Base-by-base conservation (phyloP, 1,140 invertebrate species). In the Leucophenga varia region DNA sequence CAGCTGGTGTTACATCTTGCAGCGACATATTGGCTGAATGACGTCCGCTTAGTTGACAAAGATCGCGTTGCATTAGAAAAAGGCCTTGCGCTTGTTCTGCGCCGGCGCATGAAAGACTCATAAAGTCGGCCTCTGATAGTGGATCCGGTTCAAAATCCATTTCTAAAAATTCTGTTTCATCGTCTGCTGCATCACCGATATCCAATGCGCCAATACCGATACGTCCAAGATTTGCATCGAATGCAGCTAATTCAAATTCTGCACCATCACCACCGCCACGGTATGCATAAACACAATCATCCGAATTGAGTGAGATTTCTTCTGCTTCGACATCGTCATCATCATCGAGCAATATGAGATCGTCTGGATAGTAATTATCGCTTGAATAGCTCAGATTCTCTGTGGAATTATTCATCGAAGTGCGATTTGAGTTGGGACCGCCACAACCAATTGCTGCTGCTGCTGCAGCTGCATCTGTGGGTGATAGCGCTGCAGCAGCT, bases 111-210 rank as follows among this genome's bases (percentile, higher is more conserved):
- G 40, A 22, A 9, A 32, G 38, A 20, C 51, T 55, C 14, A 42
- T 43, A 43, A 65, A 64, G 13, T 74, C 71, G 12, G 70, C 43
- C 36, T 74, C 71, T 9, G 71, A 74, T 1, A 57, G 54, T 1
- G 71, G 67, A 43, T 74, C 71, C 5, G 71, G 71, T 12, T 74
- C 71, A 10, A 73, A 74, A 37, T 74, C 71, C 71, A 74, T 74
- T 64, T 74, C 71, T 6, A 74, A 47, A 22, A 74, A 74, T 43
- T 74, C 71, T 6, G 64, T 74, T 16, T 74, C 71, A 45, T 74
- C 71, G 34, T 74, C 71, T 0, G 14, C 35, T n/a, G 40, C 38
- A 28, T 42, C 30, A 16, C 31, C 45, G 55, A 31, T 12, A 52
- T 36, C 52, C 38, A 20, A 55, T 47, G n/a, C 61, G 47, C 59